phyloP scores from a whole-genome alignment of 2,113 vertebrate species.

The Delphinus delphis region DNA sequence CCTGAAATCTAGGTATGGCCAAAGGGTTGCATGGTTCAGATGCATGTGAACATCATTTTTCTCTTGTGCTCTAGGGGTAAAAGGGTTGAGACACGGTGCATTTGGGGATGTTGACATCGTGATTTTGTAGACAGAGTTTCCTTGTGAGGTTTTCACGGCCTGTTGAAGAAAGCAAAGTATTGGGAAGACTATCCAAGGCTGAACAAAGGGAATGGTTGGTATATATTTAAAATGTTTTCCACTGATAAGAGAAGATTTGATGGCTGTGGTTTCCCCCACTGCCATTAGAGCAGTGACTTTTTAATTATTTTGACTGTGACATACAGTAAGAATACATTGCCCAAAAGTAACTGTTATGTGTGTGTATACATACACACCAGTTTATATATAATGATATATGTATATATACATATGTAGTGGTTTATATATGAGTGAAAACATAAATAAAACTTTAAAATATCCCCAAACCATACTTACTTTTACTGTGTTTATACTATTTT shows the following conservation, averaged over 20 bases:
- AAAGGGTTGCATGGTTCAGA: neutral
- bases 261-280: neutral
- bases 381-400: neutral
- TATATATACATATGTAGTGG: neutral
- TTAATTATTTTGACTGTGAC: conserved; percentile 41
- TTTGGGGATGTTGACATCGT: neutral
- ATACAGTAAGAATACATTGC: conserved; percentile 15
- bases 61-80: neutral
- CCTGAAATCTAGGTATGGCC: neutral
- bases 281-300: neutral
- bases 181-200: neutral
- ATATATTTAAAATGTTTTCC: conserved; percentile 27
- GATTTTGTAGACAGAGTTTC: neutral
- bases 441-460: neutral
- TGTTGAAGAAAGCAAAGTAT: neutral
- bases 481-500: neutral
- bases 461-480: neutral
- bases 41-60: neutral
- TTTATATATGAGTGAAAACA: neutral
- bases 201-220: neutral
- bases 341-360: neutral
- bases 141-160: neutral
- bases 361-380: neutral
- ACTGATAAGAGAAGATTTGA: neutral
- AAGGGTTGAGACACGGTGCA: neutral